Evolutionary conservation across 2,113 vertebrate species (phyloP).

Genomic region (Sander lucioperca): DNA sequence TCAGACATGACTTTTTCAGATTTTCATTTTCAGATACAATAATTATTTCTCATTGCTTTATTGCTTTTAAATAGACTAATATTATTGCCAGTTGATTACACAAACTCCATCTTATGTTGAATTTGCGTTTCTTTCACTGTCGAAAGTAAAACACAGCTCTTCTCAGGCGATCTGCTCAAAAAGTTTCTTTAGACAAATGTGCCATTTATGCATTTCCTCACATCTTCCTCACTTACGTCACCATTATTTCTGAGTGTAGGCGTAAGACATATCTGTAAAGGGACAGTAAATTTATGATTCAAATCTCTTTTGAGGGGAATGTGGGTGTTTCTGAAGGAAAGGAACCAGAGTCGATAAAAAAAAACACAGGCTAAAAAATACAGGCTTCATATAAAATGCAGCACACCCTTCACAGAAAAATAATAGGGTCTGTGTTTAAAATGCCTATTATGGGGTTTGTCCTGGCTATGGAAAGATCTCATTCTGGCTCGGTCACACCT

Average conservation of each 20-base stretch:
- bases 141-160: conserved; percentile 21
- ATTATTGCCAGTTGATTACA: conserved; percentile 14
- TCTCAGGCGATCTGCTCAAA: neutral
- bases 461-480: conserved; percentile 43
- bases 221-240: neutral
- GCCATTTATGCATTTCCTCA: conserved; percentile 20
- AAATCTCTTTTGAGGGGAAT: conserved; percentile 3
- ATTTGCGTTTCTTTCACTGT: conserved; percentile 2
- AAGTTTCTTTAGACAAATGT: conserved; percentile 21
- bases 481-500: conserved; percentile 60
- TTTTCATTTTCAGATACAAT: conserved; percentile 3
- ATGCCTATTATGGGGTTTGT: conserved; percentile 63
- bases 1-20: neutral
- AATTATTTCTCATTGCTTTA: conserved; percentile 12
- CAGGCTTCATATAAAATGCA: conserved; percentile 30
- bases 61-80: conserved; percentile 23
- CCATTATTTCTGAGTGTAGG: conserved; percentile 17
- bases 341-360: conserved; percentile 13
- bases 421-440: conserved; percentile 49
- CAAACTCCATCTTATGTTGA: conserved; percentile 2
- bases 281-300: conserved; percentile 22
- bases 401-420: conserved; percentile 25
- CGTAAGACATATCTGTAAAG: conserved; percentile 23
- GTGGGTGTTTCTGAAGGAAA: conserved; percentile 29
- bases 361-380: neutral